Percentiles rank a stretch among this genome's conserved stretches.
These are phyloP conservation scores for Cinara cedri DNA, from an alignment of 2,888 invertebrate species.

Conservation along the genomic window DNA sequence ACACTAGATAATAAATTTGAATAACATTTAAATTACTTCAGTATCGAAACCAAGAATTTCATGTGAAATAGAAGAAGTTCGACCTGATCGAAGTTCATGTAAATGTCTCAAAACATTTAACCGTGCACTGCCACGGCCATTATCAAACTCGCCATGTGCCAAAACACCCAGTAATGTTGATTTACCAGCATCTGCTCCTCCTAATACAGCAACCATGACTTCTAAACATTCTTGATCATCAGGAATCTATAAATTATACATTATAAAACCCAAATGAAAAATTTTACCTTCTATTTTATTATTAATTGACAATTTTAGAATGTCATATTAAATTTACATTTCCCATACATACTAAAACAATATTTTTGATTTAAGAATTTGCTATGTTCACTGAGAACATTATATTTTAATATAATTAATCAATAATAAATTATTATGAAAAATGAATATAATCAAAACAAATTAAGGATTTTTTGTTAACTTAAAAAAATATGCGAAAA, in stretches of 20 bases:
- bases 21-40: slow-evolving; percentile 64
- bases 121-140: slow-evolving; percentile 91
- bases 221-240: slow-evolving; percentile 89
- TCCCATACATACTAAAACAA: too few relatives aligned
- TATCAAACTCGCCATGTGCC: slow-evolving; percentile 94
- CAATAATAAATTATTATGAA: too few relatives aligned
- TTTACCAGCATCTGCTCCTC: slow-evolving; percentile 96
- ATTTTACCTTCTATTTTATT: too few relatives aligned
- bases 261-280: not conserved
- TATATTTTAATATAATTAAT: too few relatives aligned
- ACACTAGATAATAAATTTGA: not conserved
- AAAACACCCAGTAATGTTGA: slow-evolving; percentile 94
- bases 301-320: too few relatives aligned
- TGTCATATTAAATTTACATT: too few relatives aligned
- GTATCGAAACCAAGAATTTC: slow-evolving; percentile 96
- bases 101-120: slow-evolving; percentile 93
- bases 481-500: too few relatives aligned
- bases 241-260: slow-evolving; percentile 67
- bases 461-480: too few relatives aligned
- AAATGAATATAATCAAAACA: too few relatives aligned
- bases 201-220: slow-evolving; percentile 89
- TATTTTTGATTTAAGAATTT: too few relatives aligned
- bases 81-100: slow-evolving; percentile 92
- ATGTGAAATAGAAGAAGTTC: slow-evolving; percentile 94
- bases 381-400: too few relatives aligned